Evolutionary conservation across 2,113 vertebrate species (phyloP), one percentile per base, ranked within the genome.

Genomic region (cattle (Bos taurus)): DNA sequence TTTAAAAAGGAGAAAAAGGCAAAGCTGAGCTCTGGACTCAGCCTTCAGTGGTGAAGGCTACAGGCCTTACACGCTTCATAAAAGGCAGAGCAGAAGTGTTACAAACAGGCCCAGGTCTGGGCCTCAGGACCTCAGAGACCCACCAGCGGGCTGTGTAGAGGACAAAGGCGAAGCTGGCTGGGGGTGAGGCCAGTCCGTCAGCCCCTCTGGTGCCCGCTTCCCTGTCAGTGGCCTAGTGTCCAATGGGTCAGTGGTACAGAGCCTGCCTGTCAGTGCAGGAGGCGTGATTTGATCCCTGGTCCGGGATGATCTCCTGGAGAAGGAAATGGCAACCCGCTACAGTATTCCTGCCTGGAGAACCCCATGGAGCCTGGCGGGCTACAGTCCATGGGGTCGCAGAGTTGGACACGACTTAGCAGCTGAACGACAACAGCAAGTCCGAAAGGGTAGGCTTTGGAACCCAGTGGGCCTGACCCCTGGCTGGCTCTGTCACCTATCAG

Each of bases 221-320:
- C 36, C 48, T 3, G 0, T 26, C 4, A 15, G 71, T 2, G 36
- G 23, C 62, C 15, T 1, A 0, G 40, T 2, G 40, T 43, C 64
- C 33, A 25, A 43, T 0, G 40, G 71, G 23, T 15, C 71, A 77
- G 71, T 25, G 71, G 71, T 26, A 26, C 43, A 43, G 40, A 13
- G 6, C 40, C 40, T 14, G 23, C 12, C 71, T 3, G 12, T 40
- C 71, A 26, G 6, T 43, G 23, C 23, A 26, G 23, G 71, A 43
- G 71, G 7, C 1, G 12, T 43, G 40, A 15, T 77, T 77, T 26
- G 71, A 26, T 43, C 40, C 71, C 71, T 13, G 36, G 23, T 43
- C 71, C 0, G 3, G 36, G 36, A 40, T 25, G 71, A 25, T 43
- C 11, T 43, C 71, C 36, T 43, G n/a, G 64, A 23, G 19, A 36